Percentiles rank a stretch among this genome's conserved stretches.
These are phyloP conservation scores for Leucophora obtusa DNA, from an alignment of 2,888 invertebrate species.

Conservation along the genomic window DNA sequence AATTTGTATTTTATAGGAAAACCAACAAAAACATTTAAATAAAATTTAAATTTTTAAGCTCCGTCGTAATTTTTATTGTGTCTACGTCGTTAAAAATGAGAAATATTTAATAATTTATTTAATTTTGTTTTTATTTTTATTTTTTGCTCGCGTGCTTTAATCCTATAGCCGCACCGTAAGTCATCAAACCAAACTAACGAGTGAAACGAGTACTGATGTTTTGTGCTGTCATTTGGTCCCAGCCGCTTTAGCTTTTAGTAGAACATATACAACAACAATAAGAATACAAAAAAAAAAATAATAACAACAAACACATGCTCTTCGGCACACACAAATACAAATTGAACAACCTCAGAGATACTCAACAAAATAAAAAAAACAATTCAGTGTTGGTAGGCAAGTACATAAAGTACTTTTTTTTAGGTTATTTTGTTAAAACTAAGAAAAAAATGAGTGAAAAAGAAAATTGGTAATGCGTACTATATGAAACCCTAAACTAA, in stretches of 20 bases:
- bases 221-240: conserved; percentile 59
- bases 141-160: conserved; percentile 56
- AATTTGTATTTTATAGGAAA: neutral
- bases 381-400: conserved; percentile 5
- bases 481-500: too few species aligned
- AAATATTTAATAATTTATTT: neutral
- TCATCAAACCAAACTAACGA: conserved; percentile 64
- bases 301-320: conserved; percentile 42
- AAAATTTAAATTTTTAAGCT: neutral
- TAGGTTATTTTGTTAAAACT: too few species aligned
- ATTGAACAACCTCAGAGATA: conserved; percentile 23
- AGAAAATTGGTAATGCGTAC: too few species aligned
- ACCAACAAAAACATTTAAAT: neutral
- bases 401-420: conserved; percentile 6
- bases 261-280: conserved; percentile 6
- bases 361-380: conserved; percentile 22
- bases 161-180: conserved; percentile 61
- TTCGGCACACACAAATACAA: neutral
- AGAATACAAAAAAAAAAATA: conserved; percentile 9
- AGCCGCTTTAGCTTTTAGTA: conserved; percentile 47
- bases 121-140: conserved; percentile 16
- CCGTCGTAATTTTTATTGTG: neutral
- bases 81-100: neutral
- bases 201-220: conserved; percentile 61
- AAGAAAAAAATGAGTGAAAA: too few species aligned